These are phyloP conservation scores for Xenentodon cancila DNA, from an alignment of 2,797 vertebrate species.

Conservation along the genomic window DNA sequence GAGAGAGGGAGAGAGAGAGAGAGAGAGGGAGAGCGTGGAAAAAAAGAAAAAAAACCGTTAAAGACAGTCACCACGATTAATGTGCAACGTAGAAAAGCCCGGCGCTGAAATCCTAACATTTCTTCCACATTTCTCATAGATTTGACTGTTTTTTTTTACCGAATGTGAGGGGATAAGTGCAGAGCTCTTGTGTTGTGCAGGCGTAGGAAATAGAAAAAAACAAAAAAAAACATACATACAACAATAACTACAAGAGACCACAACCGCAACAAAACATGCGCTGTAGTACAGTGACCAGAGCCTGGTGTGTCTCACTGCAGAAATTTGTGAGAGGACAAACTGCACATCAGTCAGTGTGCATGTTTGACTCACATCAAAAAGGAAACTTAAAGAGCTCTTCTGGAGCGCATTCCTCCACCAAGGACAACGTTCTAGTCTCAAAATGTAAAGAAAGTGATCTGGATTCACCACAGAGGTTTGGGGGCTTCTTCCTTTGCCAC, in stretches of 20 bases:
- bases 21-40: background rate
- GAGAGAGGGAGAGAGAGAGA: no score
- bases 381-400: background rate
- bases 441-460: no score
- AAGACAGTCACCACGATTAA: conserved; percentile 59
- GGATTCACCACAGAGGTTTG: no score
- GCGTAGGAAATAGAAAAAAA: conserved; percentile 27
- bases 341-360: background rate
- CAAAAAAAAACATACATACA: conserved; percentile 37
- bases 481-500: background rate
- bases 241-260: conserved; percentile 51
- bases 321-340: background rate
- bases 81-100: conserved; percentile 47
- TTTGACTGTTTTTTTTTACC: conserved; percentile 14
- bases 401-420: no score
- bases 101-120: conserved; percentile 50
- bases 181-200: conserved; percentile 18
- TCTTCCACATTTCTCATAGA: conserved; percentile 37
- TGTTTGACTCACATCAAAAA: background rate
- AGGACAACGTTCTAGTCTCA: no score
- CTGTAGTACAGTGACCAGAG: conserved; percentile 15
- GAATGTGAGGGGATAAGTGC: background rate
- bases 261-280: conserved; percentile 36
- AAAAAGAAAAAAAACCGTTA: conserved; percentile 30
- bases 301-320: background rate